Evolutionary conservation across 2,888 invertebrate species (phyloP).

Genomic region (Euclidia mi): DNA sequence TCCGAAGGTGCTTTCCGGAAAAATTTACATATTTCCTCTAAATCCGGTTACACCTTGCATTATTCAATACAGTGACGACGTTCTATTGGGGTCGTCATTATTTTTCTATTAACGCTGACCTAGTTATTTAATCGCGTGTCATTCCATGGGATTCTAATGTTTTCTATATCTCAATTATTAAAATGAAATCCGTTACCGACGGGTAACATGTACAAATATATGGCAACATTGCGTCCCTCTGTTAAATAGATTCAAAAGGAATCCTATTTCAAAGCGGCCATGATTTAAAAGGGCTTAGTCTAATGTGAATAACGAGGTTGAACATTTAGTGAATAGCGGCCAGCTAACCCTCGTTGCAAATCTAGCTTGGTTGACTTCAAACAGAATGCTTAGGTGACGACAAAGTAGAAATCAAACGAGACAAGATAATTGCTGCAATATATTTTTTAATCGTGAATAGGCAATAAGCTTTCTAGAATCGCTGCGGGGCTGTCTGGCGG

Average conservation of each 20-base stretch:
- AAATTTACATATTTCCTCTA: conserved; percentile 61
- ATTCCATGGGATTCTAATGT: conserved; percentile 27
- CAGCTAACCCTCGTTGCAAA: conserved; percentile 77
- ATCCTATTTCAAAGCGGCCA: conserved; percentile 75
- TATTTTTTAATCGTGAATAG: conserved; percentile 59
- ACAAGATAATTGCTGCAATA: conserved; percentile 61
- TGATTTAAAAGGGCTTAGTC: conserved; percentile 81
- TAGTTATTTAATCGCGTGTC: conserved; percentile 63
- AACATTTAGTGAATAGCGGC: conserved; percentile 79
- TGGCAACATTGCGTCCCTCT: conserved; percentile 49
- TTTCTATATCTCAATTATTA: conserved; percentile 17
- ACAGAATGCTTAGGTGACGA: conserved; percentile 60
- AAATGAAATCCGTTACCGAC: conserved; percentile 16
- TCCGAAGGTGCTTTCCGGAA: conserved; percentile 69
- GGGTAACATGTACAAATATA: conserved; percentile 23
- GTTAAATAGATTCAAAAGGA: conserved; percentile 74
- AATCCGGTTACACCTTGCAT: conserved; percentile 50
- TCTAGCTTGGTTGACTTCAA: conserved; percentile 71
- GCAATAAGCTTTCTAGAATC: conserved; percentile 58
- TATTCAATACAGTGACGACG: conserved; percentile 52
- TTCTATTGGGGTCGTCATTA: conserved; percentile 51
- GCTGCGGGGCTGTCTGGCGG: conserved; percentile 43
- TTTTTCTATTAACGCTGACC: conserved; percentile 65
- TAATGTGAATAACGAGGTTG: conserved; percentile 84
- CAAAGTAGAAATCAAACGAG: conserved; percentile 61